Base-by-base conservation (phyloP, 2,888 invertebrate species). In the Drepanosiphum platanoidis region DNA sequence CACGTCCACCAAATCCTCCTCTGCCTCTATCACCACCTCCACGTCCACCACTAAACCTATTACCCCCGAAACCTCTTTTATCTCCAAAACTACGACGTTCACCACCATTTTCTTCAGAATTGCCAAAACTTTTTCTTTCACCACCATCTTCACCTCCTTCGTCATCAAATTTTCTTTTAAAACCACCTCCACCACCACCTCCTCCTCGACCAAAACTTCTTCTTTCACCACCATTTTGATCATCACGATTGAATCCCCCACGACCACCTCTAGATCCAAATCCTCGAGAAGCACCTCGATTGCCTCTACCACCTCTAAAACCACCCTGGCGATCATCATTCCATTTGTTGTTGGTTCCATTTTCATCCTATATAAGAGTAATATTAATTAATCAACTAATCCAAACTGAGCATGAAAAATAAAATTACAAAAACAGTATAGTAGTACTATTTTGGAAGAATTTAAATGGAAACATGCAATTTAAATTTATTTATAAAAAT, bases 41-140 rank as follows among this genome's bases (percentile, higher is more conserved):
- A 70, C 42, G 74, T 11, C 74, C 74, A 30, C 84, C 77, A 81
- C 81, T 61, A 32, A 84, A 84, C 7, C 84, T 52, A 58, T 84
- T 84, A 5, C 86, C 75, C 7, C 80, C 86, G 52, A 78, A 84
- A 30, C 80, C 86, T 72, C 80, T 80, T 74, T 86, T 80, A 93
- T 92, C 77, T 92, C 91, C 32, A 90, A 90, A 72, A 91, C 90
- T 11, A 89, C 89, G 64, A 87, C 87, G 46, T 87, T 88, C 34
- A 87, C 88, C 39, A 90, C 91, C 79, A 61, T 71, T 86, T 58
- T 74, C 79, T 46, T 86, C 75, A 15, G 72, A 81, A 68, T 32
- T 78, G 5, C 87, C 86, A 64, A 84, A 86, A 80, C 87, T 87
- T n/a, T 86, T 87, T 13, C 80, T 70, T 18, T 80, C 86, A 52